Evolutionary conservation across 2,888 invertebrate species (phyloP).

Genomic region (Pterobdella sp.): DNA sequence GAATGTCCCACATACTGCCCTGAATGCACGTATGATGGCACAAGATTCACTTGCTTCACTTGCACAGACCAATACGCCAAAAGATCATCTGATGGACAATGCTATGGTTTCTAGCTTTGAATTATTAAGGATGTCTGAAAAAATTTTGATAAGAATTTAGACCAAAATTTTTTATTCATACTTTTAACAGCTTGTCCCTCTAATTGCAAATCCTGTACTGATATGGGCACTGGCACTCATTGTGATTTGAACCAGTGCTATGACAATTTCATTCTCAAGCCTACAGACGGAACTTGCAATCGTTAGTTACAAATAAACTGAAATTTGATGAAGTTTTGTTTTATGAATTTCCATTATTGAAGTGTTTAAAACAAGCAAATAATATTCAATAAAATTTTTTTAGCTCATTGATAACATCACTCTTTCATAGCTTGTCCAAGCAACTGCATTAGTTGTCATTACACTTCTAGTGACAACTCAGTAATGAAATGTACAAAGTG

Average conservation of each 20-base stretch:
- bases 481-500: constrained; percentile 25
- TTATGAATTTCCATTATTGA: not conserved
- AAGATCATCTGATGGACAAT: constrained; percentile 28
- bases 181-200: constrained; percentile 26
- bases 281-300: constrained; percentile 31
- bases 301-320: constrained; percentile 3
- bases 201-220: constrained; percentile 29
- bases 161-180: too few species aligned
- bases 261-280: constrained; percentile 23
- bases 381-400: not conserved
- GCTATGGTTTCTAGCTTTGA: constrained; percentile 25
- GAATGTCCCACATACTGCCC: constrained; percentile 30
- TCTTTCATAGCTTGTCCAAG: constrained; percentile 27
- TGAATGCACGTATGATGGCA: constrained; percentile 16
- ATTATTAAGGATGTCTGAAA: not conserved
- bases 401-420: too few species aligned
- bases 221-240: constrained; percentile 25
- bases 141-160: not conserved
- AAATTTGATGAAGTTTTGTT: not conserved
- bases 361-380: not conserved
- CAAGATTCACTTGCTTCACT: constrained; percentile 17
- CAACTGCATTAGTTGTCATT: constrained; percentile 30
- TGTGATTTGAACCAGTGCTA: constrained; percentile 25
- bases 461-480: constrained; percentile 16
- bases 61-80: constrained; percentile 27